These are phyloP conservation scores for Eumeta japonica DNA, from an alignment of 1,140 invertebrate species.

Conservation along the genomic window DNA sequence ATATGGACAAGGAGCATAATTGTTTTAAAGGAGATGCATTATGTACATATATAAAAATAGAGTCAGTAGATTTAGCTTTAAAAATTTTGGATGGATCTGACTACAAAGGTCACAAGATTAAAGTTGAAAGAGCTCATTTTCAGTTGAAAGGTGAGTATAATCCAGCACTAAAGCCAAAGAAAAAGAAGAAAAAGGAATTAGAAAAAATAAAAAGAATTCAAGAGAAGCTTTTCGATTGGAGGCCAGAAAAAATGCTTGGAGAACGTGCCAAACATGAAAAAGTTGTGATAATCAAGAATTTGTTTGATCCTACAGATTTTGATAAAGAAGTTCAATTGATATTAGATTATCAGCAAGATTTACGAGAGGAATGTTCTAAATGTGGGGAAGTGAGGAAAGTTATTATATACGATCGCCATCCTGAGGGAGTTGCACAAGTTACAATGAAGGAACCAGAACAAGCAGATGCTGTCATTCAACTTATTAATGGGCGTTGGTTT, in stretches of 20 bases:
- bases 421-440: constrained; percentile 84
- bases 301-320: constrained; percentile 89
- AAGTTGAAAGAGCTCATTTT: constrained; percentile 92
- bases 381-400: constrained; percentile 93
- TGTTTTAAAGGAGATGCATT: constrained; percentile 93
- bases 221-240: constrained; percentile 96
- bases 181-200: constrained; percentile 86
- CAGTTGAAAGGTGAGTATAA: constrained; percentile 94
- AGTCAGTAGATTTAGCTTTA: constrained; percentile 92
- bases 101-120: constrained; percentile 74
- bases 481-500: constrained; percentile 92
- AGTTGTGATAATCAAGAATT: constrained; percentile 91
- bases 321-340: constrained; percentile 85
- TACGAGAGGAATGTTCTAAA: constrained; percentile 86
- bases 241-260: constrained; percentile 85
- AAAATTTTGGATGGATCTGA: constrained; percentile 89
- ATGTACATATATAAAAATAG: constrained; percentile 96
- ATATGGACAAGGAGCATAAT: constrained; percentile 79
- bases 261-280: constrained; percentile 85
- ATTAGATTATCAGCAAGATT: constrained; percentile 87
- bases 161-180: constrained; percentile 89
- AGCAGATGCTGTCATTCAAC: constrained; percentile 84
- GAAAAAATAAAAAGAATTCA: constrained; percentile 91
- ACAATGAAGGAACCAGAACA: constrained; percentile 87
- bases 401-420: constrained; percentile 88